Base-by-base conservation (phyloP, 2,888 invertebrate genomes). In the Drosophila nigricruria region DNA sequence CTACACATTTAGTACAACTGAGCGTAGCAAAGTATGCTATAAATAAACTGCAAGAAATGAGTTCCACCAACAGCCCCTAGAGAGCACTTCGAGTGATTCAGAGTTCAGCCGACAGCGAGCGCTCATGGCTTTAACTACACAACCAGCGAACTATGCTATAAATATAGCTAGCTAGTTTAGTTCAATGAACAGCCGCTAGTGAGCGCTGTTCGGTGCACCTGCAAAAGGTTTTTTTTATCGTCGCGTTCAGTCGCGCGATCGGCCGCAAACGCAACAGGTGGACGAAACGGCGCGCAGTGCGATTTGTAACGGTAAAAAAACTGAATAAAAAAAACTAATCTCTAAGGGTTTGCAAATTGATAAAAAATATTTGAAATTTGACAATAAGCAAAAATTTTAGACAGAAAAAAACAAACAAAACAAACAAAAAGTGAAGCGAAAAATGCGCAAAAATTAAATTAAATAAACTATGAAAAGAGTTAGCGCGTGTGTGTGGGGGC, bases 161-260 rank as follows among this genome's bases (percentile, higher is more conserved):
- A 57, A 23, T 10, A 6, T 12, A 1, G 6, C 5, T 3, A 27
- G 2, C 0, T 1, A 9, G 20, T 0, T 0, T 53, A 65, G 56
- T 60, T 9, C 23, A 1, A 0, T 0, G 0, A 2, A 0, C 18
- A 16, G 30, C 25, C 77, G 61, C 12, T 53, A 66, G 70, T 42
- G 40, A 36, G 30, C 66, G 60, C 43, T 18, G 4, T 16, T 20
- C 0, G 10, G 25, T 27, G 25, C 52, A 67, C 58, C 73, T 53
- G 73, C 23, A 23, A 45, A 34, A 32, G 1, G 25, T 42, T 57
- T 63, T 58, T 30, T 60, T 63, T 56, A 54, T 43, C 42, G 34
- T 30, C 47, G 56, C 61, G 70, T 71, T 76, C 64, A 86, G 83
- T 84, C 74, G 65, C 83, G 70, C 81, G 82, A 78, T 85, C 76